Evolutionary conservation across 2,113 vertebrate genomes (phyloP).

Genomic region (Oncorhynchus kisutch): DNA sequence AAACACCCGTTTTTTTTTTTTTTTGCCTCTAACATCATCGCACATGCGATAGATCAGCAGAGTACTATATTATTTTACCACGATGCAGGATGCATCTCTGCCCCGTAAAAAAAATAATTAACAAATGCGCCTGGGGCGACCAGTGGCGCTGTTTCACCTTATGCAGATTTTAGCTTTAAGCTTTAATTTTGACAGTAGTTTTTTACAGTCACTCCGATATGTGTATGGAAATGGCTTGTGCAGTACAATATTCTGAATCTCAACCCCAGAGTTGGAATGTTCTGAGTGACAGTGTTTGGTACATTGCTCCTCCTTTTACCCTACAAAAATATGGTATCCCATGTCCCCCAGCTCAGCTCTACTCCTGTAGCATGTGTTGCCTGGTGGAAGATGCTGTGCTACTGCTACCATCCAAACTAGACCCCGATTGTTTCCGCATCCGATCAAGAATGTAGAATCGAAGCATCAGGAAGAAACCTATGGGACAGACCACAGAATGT

Average conservation of each 20-base stretch:
- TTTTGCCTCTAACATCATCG: too few relatives aligned
- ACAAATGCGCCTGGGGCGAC: too few relatives aligned
- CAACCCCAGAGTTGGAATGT: slow-evolving; percentile 47
- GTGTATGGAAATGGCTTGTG: not conserved
- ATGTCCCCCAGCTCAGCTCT: slow-evolving; percentile 21
- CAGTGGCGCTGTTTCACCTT: not conserved
- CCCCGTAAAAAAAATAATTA: too few relatives aligned
- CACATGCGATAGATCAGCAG: too few relatives aligned
- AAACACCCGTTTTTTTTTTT: too few relatives aligned
- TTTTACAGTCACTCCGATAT: not conserved
- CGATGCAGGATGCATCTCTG: too few relatives aligned
- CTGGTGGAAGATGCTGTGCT: slow-evolving; percentile 60
- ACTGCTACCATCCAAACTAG: slow-evolving; percentile 46
- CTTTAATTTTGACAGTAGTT: not conserved
- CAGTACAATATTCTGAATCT: not conserved
- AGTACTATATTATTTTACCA: too few relatives aligned
- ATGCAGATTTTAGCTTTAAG: not conserved
- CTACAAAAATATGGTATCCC: not conserved
- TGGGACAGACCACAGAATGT: not conserved
- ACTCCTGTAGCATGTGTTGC: slow-evolving; percentile 71
- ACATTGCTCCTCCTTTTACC: not conserved
- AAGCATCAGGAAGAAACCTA: slow-evolving; percentile 76
- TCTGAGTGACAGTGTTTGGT: slow-evolving; percentile 46
- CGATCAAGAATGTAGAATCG: slow-evolving; percentile 67
- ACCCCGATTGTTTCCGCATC: slow-evolving; percentile 49